Evolutionary conservation across 2,888 invertebrate genomes (phyloP), one percentile per base, ranked within the genome.

Genomic region (Cerastis rubricosa): DNA sequence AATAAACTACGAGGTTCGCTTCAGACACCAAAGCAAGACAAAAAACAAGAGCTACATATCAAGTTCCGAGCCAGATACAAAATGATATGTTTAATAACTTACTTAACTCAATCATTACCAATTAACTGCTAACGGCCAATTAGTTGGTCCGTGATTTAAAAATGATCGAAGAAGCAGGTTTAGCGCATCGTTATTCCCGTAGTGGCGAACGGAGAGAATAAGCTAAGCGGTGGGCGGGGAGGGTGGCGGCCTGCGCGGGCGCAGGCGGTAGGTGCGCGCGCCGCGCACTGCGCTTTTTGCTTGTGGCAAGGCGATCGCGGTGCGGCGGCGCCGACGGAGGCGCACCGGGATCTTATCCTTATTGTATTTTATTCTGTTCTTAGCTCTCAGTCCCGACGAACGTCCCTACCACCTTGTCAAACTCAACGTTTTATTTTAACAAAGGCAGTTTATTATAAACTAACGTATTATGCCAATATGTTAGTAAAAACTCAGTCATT

Each of bases 301-400:
- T 92, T 90, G 91, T 92, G 90, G 91, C 91, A 81, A 81, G 81
- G 85, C 80, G 89, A 91, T 81, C 89, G 89, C 84, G 86, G 87
- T 80, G 84, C 84, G 85, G 92, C 91, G 90, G 87, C 87, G 89
- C 90, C 85, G 87, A 85, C 87, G 87, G 78, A 78, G 80, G 81
- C 90, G 88, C 90, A 92, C 91, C 92, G 93, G 93, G 92, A 92
- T 92, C 91, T 93, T 93, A 93, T 94, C 94, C 93, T 94, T 94
- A 92, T 93, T 95, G 93, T 94, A 93, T 94, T 94, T 94, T 96
- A 96, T 94, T 96, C 94, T 91, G 94, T 93, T 93, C 93, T 91
- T 92, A 92, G 93, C 94, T 92, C 93, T 93, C 94, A 91, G 92
- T 92, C 92, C 90, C 90, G 91, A 83, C 92, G 93, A 93, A 94